Evolutionary conservation across 2,888 invertebrate species (phyloP).

Genomic region (Spilarctia lutea): DNA sequence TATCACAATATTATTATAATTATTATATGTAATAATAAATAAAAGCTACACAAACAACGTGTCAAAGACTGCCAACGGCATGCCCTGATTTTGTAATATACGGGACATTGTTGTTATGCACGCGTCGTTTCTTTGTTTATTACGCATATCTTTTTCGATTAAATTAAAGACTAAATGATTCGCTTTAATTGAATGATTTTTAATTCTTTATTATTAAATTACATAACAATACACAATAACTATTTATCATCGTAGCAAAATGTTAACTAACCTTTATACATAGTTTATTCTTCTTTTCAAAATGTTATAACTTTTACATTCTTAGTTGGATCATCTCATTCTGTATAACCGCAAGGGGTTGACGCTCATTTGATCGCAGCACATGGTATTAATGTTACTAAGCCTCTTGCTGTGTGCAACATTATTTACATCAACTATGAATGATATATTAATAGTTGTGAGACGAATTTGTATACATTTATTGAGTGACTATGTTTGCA

Average conservation of each 20-base stretch:
- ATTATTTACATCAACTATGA: not conserved
- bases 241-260: not conserved
- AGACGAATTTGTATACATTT: not conserved
- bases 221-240: not conserved
- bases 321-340: not conserved
- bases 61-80: slow-evolving; percentile 20
- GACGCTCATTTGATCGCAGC: too few species aligned
- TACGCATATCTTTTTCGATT: not conserved
- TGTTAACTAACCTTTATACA: not conserved
- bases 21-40: slow-evolving; percentile 22
- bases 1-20: slow-evolving; percentile 31
- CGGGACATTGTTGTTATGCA: not conserved
- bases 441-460: not conserved
- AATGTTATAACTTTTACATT: not conserved
- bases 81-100: slow-evolving; percentile 11
- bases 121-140: not conserved
- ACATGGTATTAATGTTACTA: too few species aligned
- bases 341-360: not conserved
- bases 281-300: not conserved
- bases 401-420: not conserved
- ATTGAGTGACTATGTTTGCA: not conserved
- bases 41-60: slow-evolving; percentile 26
- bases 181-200: not conserved
- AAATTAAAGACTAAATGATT: not conserved
- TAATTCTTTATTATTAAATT: not conserved